Evolutionary conservation across 2,888 invertebrate species (phyloP).

Genomic region (Choristoneura rosaceana): DNA sequence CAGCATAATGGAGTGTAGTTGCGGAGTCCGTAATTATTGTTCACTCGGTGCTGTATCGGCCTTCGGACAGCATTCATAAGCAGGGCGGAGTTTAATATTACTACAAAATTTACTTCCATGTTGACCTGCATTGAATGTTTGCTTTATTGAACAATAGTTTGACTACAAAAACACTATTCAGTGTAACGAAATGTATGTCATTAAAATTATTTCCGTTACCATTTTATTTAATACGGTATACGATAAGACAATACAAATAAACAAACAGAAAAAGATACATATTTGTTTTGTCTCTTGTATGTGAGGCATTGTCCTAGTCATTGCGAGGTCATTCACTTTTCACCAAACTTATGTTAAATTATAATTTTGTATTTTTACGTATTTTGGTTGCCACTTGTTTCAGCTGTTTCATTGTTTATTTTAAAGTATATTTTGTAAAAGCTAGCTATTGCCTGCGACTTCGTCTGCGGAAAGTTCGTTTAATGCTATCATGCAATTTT

Average conservation of each 20-base stretch:
- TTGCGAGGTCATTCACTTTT: constrained; percentile 30
- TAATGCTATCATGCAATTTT: no score
- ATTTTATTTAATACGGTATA: constrained; percentile 4
- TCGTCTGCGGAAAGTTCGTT: no score
- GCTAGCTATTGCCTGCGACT: no score
- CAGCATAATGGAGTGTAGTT: constrained; percentile 16
- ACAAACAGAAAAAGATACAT: constrained; percentile 32
- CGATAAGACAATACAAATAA: constrained; percentile 17
- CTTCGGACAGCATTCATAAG: neutral
- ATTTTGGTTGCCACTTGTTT: neutral
- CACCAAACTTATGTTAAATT: constrained; percentile 8
- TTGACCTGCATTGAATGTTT: neutral
- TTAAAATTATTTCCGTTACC: neutral
- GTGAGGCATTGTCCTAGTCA: constrained; percentile 22
- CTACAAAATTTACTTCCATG: neutral
- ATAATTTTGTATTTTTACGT: constrained; percentile 4
- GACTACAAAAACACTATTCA: neutral
- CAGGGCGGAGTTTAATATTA: neutral
- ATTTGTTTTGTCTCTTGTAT: constrained; percentile 30
- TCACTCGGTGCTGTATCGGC: constrained; percentile 8
- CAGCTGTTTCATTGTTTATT: neutral
- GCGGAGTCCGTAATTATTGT: constrained; percentile 20
- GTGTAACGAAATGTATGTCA: neutral
- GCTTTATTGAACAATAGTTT: neutral
- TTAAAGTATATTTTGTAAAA: no score